These are phyloP conservation scores for Bellardia pandia DNA, from an alignment of 2,888 invertebrate genomes.

Conservation along the genomic window DNA sequence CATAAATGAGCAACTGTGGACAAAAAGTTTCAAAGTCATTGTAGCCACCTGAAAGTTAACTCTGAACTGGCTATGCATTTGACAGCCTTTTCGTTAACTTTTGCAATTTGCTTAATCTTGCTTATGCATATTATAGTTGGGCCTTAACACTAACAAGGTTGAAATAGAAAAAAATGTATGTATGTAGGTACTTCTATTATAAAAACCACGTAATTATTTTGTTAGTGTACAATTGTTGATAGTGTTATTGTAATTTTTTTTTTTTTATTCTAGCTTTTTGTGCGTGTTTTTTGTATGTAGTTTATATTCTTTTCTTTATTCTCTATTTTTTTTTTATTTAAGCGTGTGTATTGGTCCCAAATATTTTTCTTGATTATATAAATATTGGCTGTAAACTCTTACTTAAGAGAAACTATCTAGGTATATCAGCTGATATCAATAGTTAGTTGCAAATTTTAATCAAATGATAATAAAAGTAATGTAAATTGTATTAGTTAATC, in stretches of 20 bases:
- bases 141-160: background rate
- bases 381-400: background rate
- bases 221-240: background rate
- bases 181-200: background rate
- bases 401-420: background rate
- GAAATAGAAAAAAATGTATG: background rate
- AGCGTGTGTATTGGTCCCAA: constrained; percentile 3
- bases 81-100: too few relatives aligned
- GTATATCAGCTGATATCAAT: background rate
- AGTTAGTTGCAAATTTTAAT: background rate
- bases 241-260: background rate
- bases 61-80: too few relatives aligned
- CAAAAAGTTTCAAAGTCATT: too few relatives aligned
- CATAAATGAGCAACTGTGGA: too few relatives aligned
- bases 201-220: constrained; percentile 1
- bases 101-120: too few relatives aligned
- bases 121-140: too few relatives aligned
- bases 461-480: constrained; percentile 4
- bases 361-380: constrained; percentile 1
- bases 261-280: background rate
- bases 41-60: too few relatives aligned
- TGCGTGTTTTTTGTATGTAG: background rate
- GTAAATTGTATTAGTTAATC: background rate
- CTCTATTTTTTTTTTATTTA: background rate
- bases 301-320: background rate